Evolutionary conservation across 2,888 invertebrate species (phyloP), one percentile per base, ranked within the genome.

Genomic region (Zaprionus lineosus): DNA sequence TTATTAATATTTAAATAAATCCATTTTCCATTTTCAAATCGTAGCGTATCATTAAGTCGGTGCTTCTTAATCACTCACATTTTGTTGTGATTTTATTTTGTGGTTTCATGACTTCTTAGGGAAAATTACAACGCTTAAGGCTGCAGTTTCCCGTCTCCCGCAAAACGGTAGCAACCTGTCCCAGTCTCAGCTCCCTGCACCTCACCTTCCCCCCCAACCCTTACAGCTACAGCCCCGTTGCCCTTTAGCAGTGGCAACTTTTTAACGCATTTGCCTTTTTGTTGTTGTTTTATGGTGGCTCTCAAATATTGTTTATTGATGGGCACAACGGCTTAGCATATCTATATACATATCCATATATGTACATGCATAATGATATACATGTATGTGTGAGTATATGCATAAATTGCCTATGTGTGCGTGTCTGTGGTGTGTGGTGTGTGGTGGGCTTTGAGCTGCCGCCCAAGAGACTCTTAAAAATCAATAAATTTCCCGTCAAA

Each of bases 321-420:
- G 78, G 77, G 60, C 84, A 69, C 72, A 78, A 60, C 61, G 59
- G 57, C 74, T 81, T 82, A 81, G 79, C 84, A 84, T 84, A 81
- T 81, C 78, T 79, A 57, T 62, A 62, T 57, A 61, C 50, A 51
- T 58, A 62, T 72, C 65, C 34, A 29, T 43, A 28, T 19, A 21
- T 43, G 15, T 66, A 76, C 65, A 44, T 21, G 7, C 34, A 29
- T 43, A 28, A 24, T 21, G 36, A 19, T 66, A 76, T 68, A 44
- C 14, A 43, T 34, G 18, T 21, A 39, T 16, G 36, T 37, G 12
- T 14, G n/a, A 41, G 39, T 29, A 66, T 43, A 63, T 55, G 59
- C 48, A 69, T 59, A 69, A 55, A 68, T 55, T 52, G 33, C 46
- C 7, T 29, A 11, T 46, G 24, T 44, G 31, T 46, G 12, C 26